These are phyloP conservation scores for Ginglymostoma cirratum DNA, from an alignment of 2,113 vertebrate genomes.

Conservation along the genomic window DNA sequence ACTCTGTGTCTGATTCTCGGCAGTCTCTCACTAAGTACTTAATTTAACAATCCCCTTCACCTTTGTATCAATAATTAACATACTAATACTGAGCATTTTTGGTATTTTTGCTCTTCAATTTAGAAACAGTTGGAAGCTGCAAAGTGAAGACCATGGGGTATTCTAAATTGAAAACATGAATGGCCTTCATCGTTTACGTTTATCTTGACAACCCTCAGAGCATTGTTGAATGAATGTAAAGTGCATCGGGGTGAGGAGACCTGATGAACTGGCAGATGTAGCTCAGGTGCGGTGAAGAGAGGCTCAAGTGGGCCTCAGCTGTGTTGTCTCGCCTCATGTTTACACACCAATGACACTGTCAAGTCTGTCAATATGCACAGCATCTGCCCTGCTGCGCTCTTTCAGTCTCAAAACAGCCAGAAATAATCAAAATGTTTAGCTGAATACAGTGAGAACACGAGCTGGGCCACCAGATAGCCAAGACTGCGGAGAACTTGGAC, in stretches of 20 bases:
- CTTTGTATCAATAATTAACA: too few relatives aligned
- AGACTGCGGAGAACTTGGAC: background rate
- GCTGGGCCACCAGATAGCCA: constrained; percentile 3
- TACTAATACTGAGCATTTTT: too few relatives aligned
- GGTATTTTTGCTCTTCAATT: background rate
- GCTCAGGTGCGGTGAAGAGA: background rate
- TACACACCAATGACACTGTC: background rate
- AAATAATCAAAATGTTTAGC: background rate
- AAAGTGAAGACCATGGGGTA: background rate
- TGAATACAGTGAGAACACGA: background rate
- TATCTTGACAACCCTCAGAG: background rate
- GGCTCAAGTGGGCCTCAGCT: background rate
- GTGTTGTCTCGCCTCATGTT: background rate
- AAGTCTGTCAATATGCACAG: background rate
- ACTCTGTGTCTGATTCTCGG: too few relatives aligned
- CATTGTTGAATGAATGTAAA: background rate
- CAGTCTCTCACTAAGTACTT: too few relatives aligned
- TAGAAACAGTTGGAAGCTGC: background rate
- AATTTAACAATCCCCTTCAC: too few relatives aligned
- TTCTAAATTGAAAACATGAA: background rate
- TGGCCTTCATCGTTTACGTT: background rate
- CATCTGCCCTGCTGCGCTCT: background rate
- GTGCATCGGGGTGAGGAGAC: background rate
- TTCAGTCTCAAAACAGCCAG: constrained; percentile 10
- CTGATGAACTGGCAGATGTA: background rate